Conservation (phyloP, 2,888 invertebrate species). For the Lithophane leautieri region DNA sequence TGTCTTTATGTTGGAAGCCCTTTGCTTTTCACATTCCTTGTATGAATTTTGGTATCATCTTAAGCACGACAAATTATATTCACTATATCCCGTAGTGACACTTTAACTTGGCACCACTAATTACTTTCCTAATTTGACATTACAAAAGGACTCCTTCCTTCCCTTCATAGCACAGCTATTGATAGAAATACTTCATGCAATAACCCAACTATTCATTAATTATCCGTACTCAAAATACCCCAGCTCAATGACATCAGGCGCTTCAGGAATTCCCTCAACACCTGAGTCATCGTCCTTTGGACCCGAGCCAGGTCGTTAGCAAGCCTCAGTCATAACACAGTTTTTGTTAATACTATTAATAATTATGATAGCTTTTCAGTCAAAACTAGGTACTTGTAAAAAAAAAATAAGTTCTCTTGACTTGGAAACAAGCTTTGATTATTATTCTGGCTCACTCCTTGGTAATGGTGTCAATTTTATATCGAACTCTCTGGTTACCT, state of each 20-base stretch:
- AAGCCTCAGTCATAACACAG: constrained; percentile 33
- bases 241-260: constrained; percentile 51
- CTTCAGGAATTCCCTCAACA: constrained; percentile 59
- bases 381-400: background rate
- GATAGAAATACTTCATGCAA: constrained; percentile 5
- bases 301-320: constrained; percentile 58
- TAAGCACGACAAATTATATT: too few species aligned
- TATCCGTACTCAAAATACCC: constrained; percentile 21
- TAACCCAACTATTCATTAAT: constrained; percentile 33
- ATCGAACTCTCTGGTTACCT: background rate
- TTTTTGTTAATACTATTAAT: constrained; percentile 41
- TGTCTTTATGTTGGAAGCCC: background rate
- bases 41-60: background rate
- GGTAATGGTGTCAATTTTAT: background rate
- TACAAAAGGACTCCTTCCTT: background rate
- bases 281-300: constrained; percentile 67
- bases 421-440: background rate
- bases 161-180: background rate
- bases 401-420: background rate
- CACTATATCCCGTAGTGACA: background rate
- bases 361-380: background rate
- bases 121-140: background rate
- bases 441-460: background rate
- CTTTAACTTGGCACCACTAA: background rate
- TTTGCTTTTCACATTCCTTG: background rate